phyloP scores from a whole-genome alignment of 2,113 vertebrate species.

The Prinia subflava region DNA sequence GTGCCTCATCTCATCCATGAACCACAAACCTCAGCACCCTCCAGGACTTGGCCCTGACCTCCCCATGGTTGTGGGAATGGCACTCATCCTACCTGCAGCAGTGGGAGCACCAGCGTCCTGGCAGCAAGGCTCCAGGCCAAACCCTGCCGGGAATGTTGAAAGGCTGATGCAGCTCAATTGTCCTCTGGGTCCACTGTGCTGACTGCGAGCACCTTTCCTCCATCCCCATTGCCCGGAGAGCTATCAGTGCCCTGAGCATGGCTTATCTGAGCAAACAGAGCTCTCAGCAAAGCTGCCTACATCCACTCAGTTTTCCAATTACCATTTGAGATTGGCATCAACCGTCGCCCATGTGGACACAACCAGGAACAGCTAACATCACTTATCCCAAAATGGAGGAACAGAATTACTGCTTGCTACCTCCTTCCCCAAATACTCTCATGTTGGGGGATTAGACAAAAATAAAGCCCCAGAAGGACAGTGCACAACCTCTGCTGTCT shows the following conservation, averaged over 20 bases:
- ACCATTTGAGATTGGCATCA: background rate
- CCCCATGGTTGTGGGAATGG: background rate
- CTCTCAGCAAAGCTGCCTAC: background rate
- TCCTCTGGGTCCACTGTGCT: background rate
- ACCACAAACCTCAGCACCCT: background rate
- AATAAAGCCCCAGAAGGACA: background rate
- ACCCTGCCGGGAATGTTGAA: background rate
- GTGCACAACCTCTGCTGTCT: background rate
- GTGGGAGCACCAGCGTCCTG: rapidly evolving
- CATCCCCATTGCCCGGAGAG: background rate
- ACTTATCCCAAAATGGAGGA: background rate
- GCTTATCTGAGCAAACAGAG: background rate
- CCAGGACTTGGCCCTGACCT: background rate
- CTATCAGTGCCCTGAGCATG: background rate
- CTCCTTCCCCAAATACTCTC: background rate
- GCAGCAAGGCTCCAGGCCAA: background rate
- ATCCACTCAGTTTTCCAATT: background rate
- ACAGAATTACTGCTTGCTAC: background rate
- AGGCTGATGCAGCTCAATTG: background rate
- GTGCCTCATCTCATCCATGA: background rate
- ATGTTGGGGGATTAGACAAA: background rate
- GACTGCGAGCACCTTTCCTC: background rate
- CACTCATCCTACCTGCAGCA: background rate
- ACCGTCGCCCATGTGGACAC: rapidly evolving
- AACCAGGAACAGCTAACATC: background rate